phyloP scores from a whole-genome alignment of 92 coral and sea anemone genomes.

The Micromussa lordhowensis region DNA sequence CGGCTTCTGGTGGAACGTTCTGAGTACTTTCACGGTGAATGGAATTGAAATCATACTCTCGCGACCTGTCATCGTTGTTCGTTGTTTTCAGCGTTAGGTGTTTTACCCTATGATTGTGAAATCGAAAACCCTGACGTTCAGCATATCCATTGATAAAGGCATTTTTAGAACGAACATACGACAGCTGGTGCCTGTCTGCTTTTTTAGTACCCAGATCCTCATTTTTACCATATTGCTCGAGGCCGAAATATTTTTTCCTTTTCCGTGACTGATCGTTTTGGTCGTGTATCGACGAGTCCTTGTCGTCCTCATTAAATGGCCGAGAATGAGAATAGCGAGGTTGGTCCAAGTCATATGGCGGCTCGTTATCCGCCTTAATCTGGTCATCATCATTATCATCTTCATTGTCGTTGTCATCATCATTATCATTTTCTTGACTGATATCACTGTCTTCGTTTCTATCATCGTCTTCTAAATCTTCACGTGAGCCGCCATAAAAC shows the following conservation, averaged over 20 bases:
- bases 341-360: conserved; percentile 20
- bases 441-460: background rate
- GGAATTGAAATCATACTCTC: background rate
- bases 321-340: conserved; percentile 35
- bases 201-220: background rate
- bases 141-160: background rate
- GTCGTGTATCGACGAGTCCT: background rate
- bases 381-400: background rate
- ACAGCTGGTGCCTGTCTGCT: background rate
- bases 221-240: background rate
- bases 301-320: background rate
- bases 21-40: background rate
- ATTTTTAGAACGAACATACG: background rate
- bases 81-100: background rate
- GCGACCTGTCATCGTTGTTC: background rate
- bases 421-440: background rate
- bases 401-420: background rate
- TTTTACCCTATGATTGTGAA: background rate
- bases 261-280: background rate
- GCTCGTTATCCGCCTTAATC: conserved; percentile 12
- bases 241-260: background rate
- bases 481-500: conserved; percentile 32
- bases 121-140: background rate
- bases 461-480: conserved; percentile 12
- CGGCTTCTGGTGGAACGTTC: background rate